Base-by-base conservation (phyloP, 2,888 invertebrate species). In the Unio pictorum region DNA sequence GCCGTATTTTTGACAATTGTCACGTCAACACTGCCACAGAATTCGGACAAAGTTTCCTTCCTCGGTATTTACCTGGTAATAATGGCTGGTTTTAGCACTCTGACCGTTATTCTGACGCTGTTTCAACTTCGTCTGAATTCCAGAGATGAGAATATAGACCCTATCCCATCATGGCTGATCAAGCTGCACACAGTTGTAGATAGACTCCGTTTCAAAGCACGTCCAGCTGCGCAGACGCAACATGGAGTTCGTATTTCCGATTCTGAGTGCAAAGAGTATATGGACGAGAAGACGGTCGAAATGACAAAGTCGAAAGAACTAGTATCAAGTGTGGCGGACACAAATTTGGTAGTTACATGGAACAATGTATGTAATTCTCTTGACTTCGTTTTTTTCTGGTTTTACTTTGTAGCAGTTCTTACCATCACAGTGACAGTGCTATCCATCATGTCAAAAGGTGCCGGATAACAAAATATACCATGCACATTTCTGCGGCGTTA, bases 1-100 rank as follows among this genome's bases (percentile, higher is more conserved):
- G 77, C 78, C 4, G 78, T 81, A 0, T 81, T 81, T 45, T 57
- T 81, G 26, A 80, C 81, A 6, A 80, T 81, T n/a, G 75, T 80
- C 3, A 76, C 76, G 28, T 61, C 73, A 1, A 71, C 74, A 57
- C 69, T 81, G 15, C 81, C 81, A 15, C 70, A 69, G 17, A 80
- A 76, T 60, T 77, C 78, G 3, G 69, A 72, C 62, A 66, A 69
- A 15, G 61, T 76, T 17, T 78, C 79, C 2, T 67, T 71, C 11
- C 71, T 78, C 34, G 71, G 73, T 55, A 69, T 71, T 7, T 81
- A 79, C 57, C 61, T 81, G 1, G 71, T 81, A 61, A 56, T 77
- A 8, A 72, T 75, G 74, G 66, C 79, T 15, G 15, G 71, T 6
- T 55, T 74, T 5, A 79, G 76, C 30, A 78, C 78, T 0, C 3